Conservation (phyloP, 2,888 invertebrate species). For the Uloborus plumipes region DNA sequence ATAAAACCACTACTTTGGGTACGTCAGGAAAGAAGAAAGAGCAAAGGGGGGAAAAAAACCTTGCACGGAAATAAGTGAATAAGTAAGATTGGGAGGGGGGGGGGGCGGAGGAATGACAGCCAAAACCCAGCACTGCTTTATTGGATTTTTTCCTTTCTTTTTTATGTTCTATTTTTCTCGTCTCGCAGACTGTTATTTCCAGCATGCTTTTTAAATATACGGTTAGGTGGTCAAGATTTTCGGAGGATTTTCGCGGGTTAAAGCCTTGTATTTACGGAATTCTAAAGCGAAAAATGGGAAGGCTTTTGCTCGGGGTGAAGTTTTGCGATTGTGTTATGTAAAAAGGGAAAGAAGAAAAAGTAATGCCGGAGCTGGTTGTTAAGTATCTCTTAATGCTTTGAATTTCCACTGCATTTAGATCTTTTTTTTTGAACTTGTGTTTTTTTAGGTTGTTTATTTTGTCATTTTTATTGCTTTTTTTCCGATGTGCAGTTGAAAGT, state of each 20-base stretch:
- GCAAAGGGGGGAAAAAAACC: neutral
- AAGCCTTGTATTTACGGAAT: constrained; percentile 17
- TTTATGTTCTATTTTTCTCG: neutral
- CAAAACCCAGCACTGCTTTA: neutral
- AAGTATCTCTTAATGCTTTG: neutral
- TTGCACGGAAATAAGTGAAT: constrained; percentile 21
- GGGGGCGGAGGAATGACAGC: neutral
- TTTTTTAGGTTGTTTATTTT: too few species aligned
- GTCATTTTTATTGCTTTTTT: too few species aligned
- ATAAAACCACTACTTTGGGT: constrained; percentile 52
- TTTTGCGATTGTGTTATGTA: neutral
- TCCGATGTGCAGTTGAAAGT: too few species aligned
- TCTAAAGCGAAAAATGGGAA: too few species aligned
- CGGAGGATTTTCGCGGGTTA: neutral
- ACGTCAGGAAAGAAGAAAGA: constrained; percentile 25
- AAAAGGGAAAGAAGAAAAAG: neutral
- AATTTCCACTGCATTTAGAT: too few species aligned
- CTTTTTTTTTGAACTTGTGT: too few species aligned
- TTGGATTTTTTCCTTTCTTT: neutral
- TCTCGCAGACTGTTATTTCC: constrained; percentile 23
- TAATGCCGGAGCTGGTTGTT: neutral
- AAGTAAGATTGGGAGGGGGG: neutral
- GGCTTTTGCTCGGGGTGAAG: constrained; percentile 1
- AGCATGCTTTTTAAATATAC: constrained; percentile 26
- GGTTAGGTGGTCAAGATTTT: constrained; percentile 13